Conservation (phyloP, 2,113 vertebrate genomes). For the Tonatia bakeri region DNA sequence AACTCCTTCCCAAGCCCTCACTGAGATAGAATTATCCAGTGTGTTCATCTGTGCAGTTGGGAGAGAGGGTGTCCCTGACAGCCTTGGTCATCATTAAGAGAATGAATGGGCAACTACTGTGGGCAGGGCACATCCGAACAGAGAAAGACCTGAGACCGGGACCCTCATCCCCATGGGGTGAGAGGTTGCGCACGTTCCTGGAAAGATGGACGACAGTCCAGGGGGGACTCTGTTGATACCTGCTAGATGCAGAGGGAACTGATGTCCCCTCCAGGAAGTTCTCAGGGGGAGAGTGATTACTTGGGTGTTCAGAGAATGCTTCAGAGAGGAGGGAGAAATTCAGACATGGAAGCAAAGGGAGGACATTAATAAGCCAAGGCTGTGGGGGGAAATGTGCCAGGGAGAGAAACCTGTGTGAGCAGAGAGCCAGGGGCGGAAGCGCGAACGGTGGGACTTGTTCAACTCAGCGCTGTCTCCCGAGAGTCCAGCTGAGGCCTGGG, state of each 20-base stretch:
- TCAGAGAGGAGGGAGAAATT: not conserved
- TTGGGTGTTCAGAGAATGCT: not conserved
- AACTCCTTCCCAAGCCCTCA: not conserved
- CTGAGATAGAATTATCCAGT: not conserved
- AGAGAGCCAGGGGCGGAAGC: not conserved
- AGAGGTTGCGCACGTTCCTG: not conserved
- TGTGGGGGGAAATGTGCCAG: not conserved
- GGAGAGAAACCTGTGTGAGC: not conserved
- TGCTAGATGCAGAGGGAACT: not conserved
- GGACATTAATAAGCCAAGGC: not conserved
- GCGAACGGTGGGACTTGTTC: fast-evolving
- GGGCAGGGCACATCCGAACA: not conserved
- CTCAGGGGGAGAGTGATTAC: not conserved
- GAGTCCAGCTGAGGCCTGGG: not conserved
- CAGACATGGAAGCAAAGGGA: not conserved
- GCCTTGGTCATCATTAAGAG: not conserved
- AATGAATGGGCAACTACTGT: not conserved
- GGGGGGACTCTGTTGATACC: not conserved
- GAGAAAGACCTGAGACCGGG: not conserved
- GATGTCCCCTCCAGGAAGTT: not conserved
- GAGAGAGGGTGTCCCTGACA: not conserved
- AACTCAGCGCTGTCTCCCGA: not conserved
- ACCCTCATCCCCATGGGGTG: not conserved
- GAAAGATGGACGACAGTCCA: not conserved
- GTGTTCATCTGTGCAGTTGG: not conserved